A percentile compares a stretch with the other conserved stretches of the same genome.
These are phyloP conservation scores for Pantelozetes paolii DNA, from an alignment of 2,888 invertebrate genomes.

Conservation along the genomic window DNA sequence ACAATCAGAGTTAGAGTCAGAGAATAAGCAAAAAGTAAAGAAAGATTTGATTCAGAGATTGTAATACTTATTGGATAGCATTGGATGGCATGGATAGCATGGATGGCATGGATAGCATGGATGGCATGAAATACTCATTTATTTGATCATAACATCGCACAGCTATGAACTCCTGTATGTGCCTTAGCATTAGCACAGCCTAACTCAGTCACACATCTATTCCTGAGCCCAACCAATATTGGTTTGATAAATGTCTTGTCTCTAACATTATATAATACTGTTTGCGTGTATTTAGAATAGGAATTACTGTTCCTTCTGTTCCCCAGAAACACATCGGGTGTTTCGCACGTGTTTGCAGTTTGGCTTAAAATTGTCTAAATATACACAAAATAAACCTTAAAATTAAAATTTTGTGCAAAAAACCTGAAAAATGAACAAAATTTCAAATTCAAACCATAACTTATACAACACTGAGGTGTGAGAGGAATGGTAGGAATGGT, in stretches of 20 bases:
- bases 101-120: background rate
- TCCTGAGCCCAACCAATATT: background rate
- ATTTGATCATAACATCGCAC: slow-evolving; percentile 14
- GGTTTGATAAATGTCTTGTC: background rate
- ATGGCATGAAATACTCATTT: slow-evolving; percentile 34
- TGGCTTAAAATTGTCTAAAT: background rate
- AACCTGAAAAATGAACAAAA: background rate
- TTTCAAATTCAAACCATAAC: background rate
- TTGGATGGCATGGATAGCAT: too few species aligned
- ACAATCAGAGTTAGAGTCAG: background rate
- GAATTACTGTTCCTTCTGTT: background rate
- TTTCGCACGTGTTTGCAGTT: slow-evolving; percentile 7
- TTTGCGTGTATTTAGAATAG: background rate
- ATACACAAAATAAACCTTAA: background rate
- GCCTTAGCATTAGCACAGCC: too few species aligned
- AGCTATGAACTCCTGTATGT: background rate
- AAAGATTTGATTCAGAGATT: too few species aligned
- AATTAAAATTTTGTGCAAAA: background rate
- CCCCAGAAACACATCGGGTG: too few species aligned
- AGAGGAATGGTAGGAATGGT: background rate
- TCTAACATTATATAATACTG: background rate
- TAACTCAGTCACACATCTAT: too few species aligned
- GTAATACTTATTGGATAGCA: too few species aligned
- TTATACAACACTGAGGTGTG: too few species aligned
- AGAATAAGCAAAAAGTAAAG: background rate